Conservation (phyloP, 2,797 vertebrate species). For the Syngnathus acus region DNA sequence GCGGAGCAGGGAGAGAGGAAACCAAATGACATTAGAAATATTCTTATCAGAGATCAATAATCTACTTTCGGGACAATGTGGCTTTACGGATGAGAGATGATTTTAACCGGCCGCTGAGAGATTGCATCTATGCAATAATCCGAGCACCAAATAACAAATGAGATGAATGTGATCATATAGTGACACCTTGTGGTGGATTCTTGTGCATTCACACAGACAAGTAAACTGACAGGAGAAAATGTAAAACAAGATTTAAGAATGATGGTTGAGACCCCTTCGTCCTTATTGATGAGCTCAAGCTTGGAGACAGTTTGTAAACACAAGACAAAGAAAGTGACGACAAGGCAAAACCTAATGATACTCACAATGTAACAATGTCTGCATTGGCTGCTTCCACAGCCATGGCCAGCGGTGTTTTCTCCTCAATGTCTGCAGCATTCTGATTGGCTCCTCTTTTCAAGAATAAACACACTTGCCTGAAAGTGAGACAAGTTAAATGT, state of each 20-base stretch:
- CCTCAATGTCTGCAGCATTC: slow-evolving; percentile 87
- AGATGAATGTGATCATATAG: not conserved
- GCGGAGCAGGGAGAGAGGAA: slow-evolving; percentile 6
- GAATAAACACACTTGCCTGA: slow-evolving; percentile 95
- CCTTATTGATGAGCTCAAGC: not conserved
- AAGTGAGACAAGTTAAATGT: slow-evolving; percentile 4
- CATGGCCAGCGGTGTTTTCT: slow-evolving; percentile 87
- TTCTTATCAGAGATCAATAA: not conserved
- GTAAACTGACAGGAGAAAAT: not conserved
- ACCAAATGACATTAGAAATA: slow-evolving; percentile 1
- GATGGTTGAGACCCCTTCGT: not conserved
- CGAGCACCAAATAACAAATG: not conserved
- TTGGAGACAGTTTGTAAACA: not conserved
- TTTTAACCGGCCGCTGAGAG: not conserved
- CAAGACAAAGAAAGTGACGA: not conserved
- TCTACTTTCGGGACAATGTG: not conserved
- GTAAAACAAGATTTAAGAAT: not conserved
- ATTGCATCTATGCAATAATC: not conserved
- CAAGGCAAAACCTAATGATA: not conserved
- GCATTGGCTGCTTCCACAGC: slow-evolving; percentile 96
- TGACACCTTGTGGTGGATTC: slow-evolving; percentile 24
- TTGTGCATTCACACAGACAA: not conserved
- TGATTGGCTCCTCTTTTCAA: slow-evolving; percentile 97
- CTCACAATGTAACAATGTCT: slow-evolving; percentile 93
- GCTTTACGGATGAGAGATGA: not conserved